Base-by-base conservation (phyloP, 2,888 invertebrate genomes). In the Calameuta filiformis region DNA sequence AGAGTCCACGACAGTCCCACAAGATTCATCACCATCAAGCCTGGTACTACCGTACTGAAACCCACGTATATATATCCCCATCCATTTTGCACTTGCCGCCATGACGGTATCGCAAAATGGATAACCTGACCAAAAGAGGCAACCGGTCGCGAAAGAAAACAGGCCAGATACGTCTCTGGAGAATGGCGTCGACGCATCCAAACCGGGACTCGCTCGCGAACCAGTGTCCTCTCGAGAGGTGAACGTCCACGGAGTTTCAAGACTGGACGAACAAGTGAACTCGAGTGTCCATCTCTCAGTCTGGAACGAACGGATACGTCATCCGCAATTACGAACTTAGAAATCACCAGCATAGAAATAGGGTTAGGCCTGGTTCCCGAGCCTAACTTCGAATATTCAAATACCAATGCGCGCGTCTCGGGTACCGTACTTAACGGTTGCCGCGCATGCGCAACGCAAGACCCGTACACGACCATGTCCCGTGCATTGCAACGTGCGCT, bases 121-220 rank as follows among this genome's bases (percentile, higher is more conserved):
- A 56, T 79, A 73, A 73, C 85, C 85, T 87, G 85, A 89, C 90
- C 90, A 90, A 89, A 90, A 85, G 83, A 79, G 87, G 90, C 83
- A 87, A 88, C 87, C 84, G 81, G 88, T 87, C 86, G 78, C 81
- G 79, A 84, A 34, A 88, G 89, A 87, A 90, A 89, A 90, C 87
- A 87, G 87, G 81, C 89, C 88, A 88, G 89, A 90, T 90, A 90
- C 86, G 89, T 90, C 89, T 85, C 88, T 84, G 77, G 86, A 84
- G 90, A 89, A 81, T 81, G 77, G 83, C 56, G 35, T 37, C 81
- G 82, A 56, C 82, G 83, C 83, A 69, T 83, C 87, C 86, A 88
- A 89, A 89, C 85, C 84, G 83, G 85, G 88, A 87, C 83, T 85
- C 82, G 87, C 80, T 83, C 81, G 83, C 81, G 83, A 84, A 83